phyloP scores from a whole-genome alignment of 2,113 vertebrate species.

The Sinocyclocheilus anophthalmus region DNA sequence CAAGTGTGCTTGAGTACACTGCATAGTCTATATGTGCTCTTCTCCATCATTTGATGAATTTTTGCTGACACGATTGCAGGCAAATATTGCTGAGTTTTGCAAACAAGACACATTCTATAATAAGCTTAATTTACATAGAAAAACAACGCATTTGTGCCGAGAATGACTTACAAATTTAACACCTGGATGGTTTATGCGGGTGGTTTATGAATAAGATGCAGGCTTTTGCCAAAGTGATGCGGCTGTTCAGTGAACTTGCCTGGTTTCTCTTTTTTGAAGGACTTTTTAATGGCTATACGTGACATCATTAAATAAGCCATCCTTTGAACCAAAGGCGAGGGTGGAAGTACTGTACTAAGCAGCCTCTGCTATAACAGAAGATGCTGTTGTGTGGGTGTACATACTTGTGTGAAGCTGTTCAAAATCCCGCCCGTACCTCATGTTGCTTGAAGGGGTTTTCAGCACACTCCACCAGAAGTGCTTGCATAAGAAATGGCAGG shows the following conservation, averaged over 20 bases:
- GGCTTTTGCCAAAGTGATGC: background rate
- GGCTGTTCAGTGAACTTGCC: background rate
- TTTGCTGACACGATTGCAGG: background rate
- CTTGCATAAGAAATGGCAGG: constrained; percentile 49
- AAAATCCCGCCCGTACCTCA: constrained; percentile 22
- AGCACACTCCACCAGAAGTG: constrained; percentile 26
- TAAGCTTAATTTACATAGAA: constrained; percentile 1
- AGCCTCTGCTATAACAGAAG: constrained; percentile 31
- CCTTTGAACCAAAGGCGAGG: background rate
- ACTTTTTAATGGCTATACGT: background rate
- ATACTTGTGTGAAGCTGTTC: background rate
- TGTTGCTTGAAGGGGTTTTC: constrained; percentile 33
- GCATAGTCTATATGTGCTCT: constrained; percentile 2
- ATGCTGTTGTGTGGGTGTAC: constrained; percentile 37
- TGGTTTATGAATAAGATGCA: background rate
- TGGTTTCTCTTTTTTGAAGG: background rate
- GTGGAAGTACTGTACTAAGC: background rate
- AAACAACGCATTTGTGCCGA: background rate
- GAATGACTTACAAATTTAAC: background rate
- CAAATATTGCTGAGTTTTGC: background rate
- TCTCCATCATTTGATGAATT: constrained; percentile 2
- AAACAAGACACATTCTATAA: background rate
- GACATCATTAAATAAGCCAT: background rate
- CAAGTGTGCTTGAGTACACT: background rate
- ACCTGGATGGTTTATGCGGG: background rate